A percentile compares a stretch with the other conserved stretches of the same genome.
Evolutionary conservation across 2,797 vertebrate species (phyloP).

Genomic region (Mustela erminea): DNA sequence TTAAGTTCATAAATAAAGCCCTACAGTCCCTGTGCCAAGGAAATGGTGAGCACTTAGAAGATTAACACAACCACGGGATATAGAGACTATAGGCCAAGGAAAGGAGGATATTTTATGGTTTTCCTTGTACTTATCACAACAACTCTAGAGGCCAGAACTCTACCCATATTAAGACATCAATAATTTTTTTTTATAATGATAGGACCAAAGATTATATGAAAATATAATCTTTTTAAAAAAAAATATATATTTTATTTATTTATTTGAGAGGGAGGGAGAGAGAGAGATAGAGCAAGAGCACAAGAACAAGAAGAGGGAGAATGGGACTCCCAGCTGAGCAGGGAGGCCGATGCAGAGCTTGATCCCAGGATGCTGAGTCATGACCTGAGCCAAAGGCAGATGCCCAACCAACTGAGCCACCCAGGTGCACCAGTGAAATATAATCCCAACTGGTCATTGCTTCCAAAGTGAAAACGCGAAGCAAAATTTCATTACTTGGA

Average conservation of each 20-base stretch:
- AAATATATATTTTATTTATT: neutral
- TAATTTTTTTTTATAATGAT: neutral
- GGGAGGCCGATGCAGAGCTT: neutral
- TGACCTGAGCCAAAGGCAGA: neutral
- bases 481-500: conserved; percentile 17
- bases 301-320: neutral
- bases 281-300: neutral
- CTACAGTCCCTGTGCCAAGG: neutral
- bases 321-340: neutral
- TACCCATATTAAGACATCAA: neutral
- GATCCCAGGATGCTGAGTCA: neutral
- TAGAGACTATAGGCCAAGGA: neutral
- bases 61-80: neutral
- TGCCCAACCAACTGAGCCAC: neutral
- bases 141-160: neutral
- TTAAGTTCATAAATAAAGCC: neutral
- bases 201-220: neutral
- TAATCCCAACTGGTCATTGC: neutral
- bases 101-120: neutral
- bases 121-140: neutral
- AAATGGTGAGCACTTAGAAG: neutral
- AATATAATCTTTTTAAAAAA: neutral
- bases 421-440: neutral
- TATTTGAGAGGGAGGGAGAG: neutral
- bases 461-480: neutral